Percentiles rank a stretch among this genome's conserved stretches.
Conservation (phyloP, 2,888 invertebrate genomes). For the Tachina grossa region DNA sequence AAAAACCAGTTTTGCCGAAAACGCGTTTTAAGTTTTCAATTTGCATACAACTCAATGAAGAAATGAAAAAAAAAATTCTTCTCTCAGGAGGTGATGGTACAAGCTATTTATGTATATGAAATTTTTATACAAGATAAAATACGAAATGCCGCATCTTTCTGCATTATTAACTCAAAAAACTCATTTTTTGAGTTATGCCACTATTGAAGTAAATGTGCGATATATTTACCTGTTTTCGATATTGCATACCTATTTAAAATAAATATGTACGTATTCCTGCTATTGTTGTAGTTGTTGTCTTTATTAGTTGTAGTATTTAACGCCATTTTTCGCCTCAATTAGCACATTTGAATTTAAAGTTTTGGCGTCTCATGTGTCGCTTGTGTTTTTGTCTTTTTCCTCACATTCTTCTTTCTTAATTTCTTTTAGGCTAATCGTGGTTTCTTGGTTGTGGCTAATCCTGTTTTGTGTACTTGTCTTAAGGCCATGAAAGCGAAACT, state of each 20-base stretch:
- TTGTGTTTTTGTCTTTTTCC: slow-evolving; percentile 4
- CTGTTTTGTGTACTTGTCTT: slow-evolving; percentile 9
- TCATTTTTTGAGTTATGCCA: too few relatives aligned
- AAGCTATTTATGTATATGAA: too few relatives aligned
- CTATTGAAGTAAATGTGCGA: too few relatives aligned
- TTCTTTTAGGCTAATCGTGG: slow-evolving; percentile 6
- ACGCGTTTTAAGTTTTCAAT: too few relatives aligned
- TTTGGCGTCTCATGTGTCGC: slow-evolving; percentile 67
- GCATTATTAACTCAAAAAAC: too few relatives aligned
- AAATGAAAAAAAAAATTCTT: too few relatives aligned
- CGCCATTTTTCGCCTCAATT: slow-evolving; percentile 72
- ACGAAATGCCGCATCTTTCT: too few relatives aligned
- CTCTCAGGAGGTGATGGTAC: too few relatives aligned
- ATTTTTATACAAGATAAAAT: too few relatives aligned
- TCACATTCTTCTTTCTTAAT: slow-evolving; percentile 35
- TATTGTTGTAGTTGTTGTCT: slow-evolving; percentile 11
- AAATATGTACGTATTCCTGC: neutral
- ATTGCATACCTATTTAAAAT: slow-evolving; percentile 24
- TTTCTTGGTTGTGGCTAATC: slow-evolving; percentile 43
- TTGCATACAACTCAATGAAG: too few relatives aligned
- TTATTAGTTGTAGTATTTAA: slow-evolving; percentile 66
- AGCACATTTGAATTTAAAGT: slow-evolving; percentile 68
- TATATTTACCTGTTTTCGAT: slow-evolving; percentile 33
- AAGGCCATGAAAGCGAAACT: neutral
- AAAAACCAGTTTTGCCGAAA: too few relatives aligned